Evolutionary conservation across 2,113 vertebrate species (phyloP), one percentile per base, ranked within the genome.

Genomic region (Hemibagrus wyckioides): DNA sequence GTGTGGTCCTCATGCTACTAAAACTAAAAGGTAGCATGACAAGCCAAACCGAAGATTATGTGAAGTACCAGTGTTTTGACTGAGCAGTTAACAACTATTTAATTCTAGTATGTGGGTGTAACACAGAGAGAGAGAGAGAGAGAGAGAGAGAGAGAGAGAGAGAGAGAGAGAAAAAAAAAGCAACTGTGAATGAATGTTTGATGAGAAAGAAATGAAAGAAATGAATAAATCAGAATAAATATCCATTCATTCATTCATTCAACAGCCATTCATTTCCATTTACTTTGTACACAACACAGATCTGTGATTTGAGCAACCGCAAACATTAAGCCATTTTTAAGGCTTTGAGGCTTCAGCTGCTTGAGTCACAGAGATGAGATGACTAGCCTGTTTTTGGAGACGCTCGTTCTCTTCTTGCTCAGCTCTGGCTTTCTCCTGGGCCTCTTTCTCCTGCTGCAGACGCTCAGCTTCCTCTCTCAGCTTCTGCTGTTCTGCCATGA

Each of bases 381-480:
- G n/a, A 33, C 50, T 84, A 54, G 73, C 98, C 96, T 98, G 98
- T 95, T 96, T 99, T 91, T 97, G 97, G 48, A 98, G 95, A 33
- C 96, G 95, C 80, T 97, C 93, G n/a, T 90, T 94, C 94, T 98
- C 97, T 91, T 98, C 97, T 89, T 95, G 94, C 90, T 98, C 97
- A 0, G 94, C 96, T 84, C 88, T 94, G 39, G 96, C 97, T 92
- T 92, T 96, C 89, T 94, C 93, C 91, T 92, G 59, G 0, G 92
- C 95, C 88, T 96, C 95, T 91, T 94, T 93, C 92, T 95, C 94
- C 41, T 94, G 93, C 85, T 91, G 91, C 81, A 92, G 79, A 33
- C 91, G 90, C 84, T 92, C 94, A 8, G 94, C 94, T 1, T 96
- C 94, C 57, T 96, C 94, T 84, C 92, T 92, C 90, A n/a, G 90